phyloP scores from a whole-genome alignment of 2,888 invertebrate species.

The Catocala sponsa region DNA sequence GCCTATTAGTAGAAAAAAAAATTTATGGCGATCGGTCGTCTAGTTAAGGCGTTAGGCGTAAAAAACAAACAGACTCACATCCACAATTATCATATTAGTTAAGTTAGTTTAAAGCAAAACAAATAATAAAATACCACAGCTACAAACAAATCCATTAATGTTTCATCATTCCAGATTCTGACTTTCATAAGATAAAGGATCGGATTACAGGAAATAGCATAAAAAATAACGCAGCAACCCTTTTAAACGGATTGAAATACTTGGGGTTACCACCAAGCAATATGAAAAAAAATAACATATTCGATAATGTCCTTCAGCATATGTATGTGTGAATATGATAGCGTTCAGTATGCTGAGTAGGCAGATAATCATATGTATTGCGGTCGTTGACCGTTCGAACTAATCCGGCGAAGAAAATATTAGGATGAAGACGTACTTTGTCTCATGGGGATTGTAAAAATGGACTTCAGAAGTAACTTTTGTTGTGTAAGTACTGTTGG shows the following conservation, averaged over 20 bases:
- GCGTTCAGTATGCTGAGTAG: neutral
- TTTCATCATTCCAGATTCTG: neutral
- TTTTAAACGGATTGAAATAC: constrained; percentile 32
- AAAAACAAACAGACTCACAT: no score
- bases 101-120: no score
- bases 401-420: neutral
- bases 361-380: neutral
- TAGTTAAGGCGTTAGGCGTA: no score
- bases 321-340: neutral
- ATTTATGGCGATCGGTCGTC: no score
- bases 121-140: no score
- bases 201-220: constrained; percentile 18
- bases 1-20: no score
- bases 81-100: no score
- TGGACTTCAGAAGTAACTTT: no score
- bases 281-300: constrained; percentile 6
- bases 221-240: constrained; percentile 24
- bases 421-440: no score
- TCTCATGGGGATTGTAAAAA: no score
- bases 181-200: constrained; percentile 20
- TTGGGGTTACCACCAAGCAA: neutral
- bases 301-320: neutral
- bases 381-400: neutral
- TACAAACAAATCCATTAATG: neutral
- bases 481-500: no score